Conservation (phyloP, 2,888 invertebrate genomes). For the Rotaria socialis region DNA sequence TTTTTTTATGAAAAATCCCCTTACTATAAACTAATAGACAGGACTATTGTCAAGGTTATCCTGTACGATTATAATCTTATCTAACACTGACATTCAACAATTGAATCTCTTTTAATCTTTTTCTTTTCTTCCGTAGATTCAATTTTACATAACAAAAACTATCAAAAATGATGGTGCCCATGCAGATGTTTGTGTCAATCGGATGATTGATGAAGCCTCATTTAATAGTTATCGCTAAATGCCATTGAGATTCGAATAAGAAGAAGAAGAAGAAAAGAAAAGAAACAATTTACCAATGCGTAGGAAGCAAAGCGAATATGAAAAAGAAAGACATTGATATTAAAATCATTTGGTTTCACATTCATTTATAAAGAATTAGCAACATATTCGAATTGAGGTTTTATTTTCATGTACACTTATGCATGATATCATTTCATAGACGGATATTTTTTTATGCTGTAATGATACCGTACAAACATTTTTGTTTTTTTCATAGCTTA, state of each 20-base stretch:
- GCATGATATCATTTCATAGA: too few species aligned
- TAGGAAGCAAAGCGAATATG: neutral
- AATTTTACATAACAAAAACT: neutral
- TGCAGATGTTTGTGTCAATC: neutral
- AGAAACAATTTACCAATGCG: neutral
- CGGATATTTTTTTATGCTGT: too few species aligned
- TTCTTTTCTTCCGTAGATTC: neutral
- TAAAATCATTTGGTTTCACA: neutral
- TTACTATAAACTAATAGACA: neutral
- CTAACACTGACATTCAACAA: neutral
- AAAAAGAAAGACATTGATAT: neutral
- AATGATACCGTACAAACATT: too few species aligned
- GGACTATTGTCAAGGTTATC: neutral
- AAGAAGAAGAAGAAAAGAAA: neutral
- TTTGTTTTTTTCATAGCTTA: too few species aligned
- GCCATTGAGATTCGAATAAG: neutral
- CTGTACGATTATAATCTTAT: neutral
- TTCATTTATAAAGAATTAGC: neutral
- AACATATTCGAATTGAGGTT: neutral
- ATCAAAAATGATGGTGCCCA: neutral
- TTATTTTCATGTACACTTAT: neutral
- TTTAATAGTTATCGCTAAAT: neutral
- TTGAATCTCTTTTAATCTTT: neutral
- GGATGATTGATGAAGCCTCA: neutral
- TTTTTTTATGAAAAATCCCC: neutral